Evolutionary conservation across 2,888 invertebrate genomes (phyloP).

Genomic region (Torymus aiolomorphi): DNA sequence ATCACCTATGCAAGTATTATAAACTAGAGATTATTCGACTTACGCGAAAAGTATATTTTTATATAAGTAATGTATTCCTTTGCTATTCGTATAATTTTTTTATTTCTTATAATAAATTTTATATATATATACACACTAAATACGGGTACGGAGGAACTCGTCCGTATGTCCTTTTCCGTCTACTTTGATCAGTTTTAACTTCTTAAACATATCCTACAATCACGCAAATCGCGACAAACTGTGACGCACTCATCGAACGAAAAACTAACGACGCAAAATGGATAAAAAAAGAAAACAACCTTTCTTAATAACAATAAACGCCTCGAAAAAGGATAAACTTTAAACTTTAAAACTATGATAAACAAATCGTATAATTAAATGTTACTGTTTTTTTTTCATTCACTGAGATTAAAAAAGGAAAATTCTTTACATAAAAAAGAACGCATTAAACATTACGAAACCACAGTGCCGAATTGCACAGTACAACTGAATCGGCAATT

Average conservation of each 20-base stretch:
- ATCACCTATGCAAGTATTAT: constrained; percentile 34
- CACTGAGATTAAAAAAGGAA: constrained; percentile 6
- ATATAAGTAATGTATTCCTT: constrained; percentile 58
- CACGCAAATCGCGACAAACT: constrained; percentile 38
- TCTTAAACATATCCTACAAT: constrained; percentile 39
- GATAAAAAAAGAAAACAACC: constrained; percentile 36
- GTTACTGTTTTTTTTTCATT: constrained; percentile 10
- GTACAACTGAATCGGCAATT: constrained; percentile 16
- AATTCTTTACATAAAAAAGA: constrained; percentile 20
- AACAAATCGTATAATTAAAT: constrained; percentile 16
- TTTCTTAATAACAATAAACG: constrained; percentile 25
- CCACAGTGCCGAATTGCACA: constrained; percentile 35
- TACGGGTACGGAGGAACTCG: constrained; percentile 71
- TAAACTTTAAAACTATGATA: constrained; percentile 29
- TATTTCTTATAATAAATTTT: constrained; percentile 58
- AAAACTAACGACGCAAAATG: constrained; percentile 20
- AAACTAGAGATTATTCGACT: constrained; percentile 52
- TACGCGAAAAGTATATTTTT: constrained; percentile 55
- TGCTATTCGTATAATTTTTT: constrained; percentile 58
- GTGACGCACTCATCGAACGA: constrained; percentile 31
- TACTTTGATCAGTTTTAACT: constrained; percentile 55
- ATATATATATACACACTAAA: constrained; percentile 65
- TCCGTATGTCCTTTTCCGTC: constrained; percentile 68
- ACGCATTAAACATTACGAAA: constrained; percentile 37
- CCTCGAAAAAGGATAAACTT: constrained; percentile 33